A percentile compares a stretch with the other conserved stretches of the same genome.
Evolutionary conservation across 2,888 invertebrate genomes (phyloP).

Genomic region (Amblyjoppa proteus): DNA sequence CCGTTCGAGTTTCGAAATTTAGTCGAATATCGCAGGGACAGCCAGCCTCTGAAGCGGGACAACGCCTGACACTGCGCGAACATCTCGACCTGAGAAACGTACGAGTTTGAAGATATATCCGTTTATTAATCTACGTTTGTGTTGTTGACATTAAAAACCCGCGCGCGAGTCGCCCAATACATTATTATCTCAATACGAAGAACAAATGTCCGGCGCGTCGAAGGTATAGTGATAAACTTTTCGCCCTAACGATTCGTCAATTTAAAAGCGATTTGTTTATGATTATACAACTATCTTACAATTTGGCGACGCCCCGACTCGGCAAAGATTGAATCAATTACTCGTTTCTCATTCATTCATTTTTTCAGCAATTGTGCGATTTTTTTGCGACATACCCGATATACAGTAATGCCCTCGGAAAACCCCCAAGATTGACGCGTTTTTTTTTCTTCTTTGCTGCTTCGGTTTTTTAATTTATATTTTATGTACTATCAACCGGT

Average conservation of each 20-base stretch:
- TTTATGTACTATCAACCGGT: neutral
- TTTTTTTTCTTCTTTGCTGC: neutral
- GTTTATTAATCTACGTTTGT: constrained; percentile 27
- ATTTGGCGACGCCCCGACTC: constrained; percentile 68
- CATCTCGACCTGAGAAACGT: constrained; percentile 60
- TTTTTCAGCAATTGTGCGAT: constrained; percentile 73
- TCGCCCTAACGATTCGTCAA: constrained; percentile 80
- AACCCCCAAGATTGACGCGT: neutral
- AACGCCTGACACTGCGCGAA: constrained; percentile 58
- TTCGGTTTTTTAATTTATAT: neutral
- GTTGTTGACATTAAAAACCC: constrained; percentile 45
- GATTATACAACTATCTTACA: constrained; percentile 81
- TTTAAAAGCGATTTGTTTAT: constrained; percentile 83
- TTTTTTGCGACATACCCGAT: constrained; percentile 39
- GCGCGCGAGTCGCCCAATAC: constrained; percentile 25
- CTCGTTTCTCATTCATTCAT: constrained; percentile 45
- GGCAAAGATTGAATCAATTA: constrained; percentile 51
- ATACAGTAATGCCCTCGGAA: constrained; percentile 14
- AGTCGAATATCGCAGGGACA: constrained; percentile 36
- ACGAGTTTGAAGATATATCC: constrained; percentile 28
- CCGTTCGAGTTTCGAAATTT: constrained; percentile 45
- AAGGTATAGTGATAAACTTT: constrained; percentile 77
- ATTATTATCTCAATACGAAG: constrained; percentile 23
- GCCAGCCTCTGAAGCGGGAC: constrained; percentile 41
- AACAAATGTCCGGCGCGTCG: constrained; percentile 30